Evolutionary conservation across 1,140 invertebrate species (phyloP).

Genomic region (Eubasilissa regina): DNA sequence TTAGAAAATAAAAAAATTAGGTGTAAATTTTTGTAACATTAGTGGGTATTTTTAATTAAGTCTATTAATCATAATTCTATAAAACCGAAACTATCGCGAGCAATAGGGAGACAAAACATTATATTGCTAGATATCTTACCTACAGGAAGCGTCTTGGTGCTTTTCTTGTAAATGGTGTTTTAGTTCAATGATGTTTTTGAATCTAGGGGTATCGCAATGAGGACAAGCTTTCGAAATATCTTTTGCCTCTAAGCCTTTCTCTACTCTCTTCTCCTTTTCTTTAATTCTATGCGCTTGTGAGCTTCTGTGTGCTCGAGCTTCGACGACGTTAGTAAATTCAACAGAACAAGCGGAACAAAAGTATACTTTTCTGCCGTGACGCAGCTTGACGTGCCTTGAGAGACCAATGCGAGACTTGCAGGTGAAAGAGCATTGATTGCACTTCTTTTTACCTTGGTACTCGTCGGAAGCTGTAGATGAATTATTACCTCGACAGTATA

Average conservation of each 20-base stretch:
- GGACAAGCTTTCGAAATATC: constrained; percentile 72
- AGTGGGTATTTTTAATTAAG: too few relatives aligned
- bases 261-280: constrained; percentile 67
- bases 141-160: constrained; percentile 75
- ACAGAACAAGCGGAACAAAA: constrained; percentile 80
- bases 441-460: constrained; percentile 78
- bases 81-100: too few relatives aligned
- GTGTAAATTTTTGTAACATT: too few relatives aligned
- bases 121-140: constrained; percentile 65
- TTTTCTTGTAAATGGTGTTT: constrained; percentile 78
- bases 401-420: constrained; percentile 77
- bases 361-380: constrained; percentile 74
- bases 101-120: too few relatives aligned
- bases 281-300: constrained; percentile 75
- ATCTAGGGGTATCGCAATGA: constrained; percentile 73
- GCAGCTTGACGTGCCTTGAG: constrained; percentile 76
- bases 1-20: too few relatives aligned
- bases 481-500: constrained; percentile 70
- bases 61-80: too few relatives aligned
- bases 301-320: constrained; percentile 80
- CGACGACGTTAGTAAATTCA: constrained; percentile 75
- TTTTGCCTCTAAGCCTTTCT: constrained; percentile 65
- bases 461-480: constrained; percentile 73
- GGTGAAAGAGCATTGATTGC: constrained; percentile 73
- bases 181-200: constrained; percentile 74